Evolutionary conservation across 2,797 vertebrate genomes (phyloP), one percentile per base, ranked within the genome.

Genomic region (Sebastes variabilis): DNA sequence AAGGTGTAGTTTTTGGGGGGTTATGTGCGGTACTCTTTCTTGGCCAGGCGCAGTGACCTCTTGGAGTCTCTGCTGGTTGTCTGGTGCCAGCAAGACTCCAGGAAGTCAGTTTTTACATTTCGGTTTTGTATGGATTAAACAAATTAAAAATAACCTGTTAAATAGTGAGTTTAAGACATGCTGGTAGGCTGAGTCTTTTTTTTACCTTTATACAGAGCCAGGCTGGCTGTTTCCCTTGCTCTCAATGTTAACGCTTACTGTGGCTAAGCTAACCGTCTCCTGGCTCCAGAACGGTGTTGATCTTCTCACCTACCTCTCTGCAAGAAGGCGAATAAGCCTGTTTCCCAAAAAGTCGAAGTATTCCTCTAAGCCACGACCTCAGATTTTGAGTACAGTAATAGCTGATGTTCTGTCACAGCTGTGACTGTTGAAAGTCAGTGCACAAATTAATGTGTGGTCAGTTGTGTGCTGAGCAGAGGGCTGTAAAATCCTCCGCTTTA

Each of bases 391-490:
- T 36, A 3, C 49, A 71, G 18, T 42, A 58, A 34, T 46, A 55
- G 73, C 16, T 54, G 55, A 59, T 79, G 24, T 36, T 61, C 25
- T 71, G 46, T 42, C 20, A 56, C 22, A 62, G 30, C 59, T 72
- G 20, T 66, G 66, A 12, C 52, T 61, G 22, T 56, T 20, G 30
- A 59, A 72, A 76, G 34, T 38, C 62, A 27, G 16, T n/a, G 34
- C 46, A 49, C 65, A 66, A 72, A 58, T 67, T 12, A 71, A 65
- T 66, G 27, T 75, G 59, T 60, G 77, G 79, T 82, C 62, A 80
- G 65, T 66, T 56, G 10, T 56, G 10, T 66, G 30, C 55, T 61
- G 60, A 69, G 42, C 55, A 60, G 29, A 73, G 13, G 18, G 10
- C 74, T 65, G 67, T 72, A 66, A 85, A 79, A 88, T 76, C 73